phyloP scores from a whole-genome alignment of 2,113 vertebrate genomes.

The Etheostoma cragini region DNA sequence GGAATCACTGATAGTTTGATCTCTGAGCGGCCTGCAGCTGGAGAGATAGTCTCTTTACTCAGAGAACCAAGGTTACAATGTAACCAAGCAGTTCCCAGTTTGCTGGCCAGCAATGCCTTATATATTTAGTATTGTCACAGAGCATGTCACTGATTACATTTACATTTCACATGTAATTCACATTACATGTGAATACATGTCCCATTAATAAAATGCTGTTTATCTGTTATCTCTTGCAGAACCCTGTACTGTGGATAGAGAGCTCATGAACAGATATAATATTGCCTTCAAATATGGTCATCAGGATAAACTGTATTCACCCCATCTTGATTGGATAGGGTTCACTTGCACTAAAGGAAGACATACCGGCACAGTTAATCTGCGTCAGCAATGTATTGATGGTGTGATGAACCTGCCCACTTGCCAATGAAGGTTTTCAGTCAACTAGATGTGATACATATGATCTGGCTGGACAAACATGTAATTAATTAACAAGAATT shows the following conservation, averaged over 20 bases:
- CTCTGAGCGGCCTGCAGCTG: no score
- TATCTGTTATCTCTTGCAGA: constrained; percentile 45
- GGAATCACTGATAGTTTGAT: no score
- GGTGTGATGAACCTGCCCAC: constrained; percentile 57
- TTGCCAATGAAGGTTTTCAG: constrained; percentile 38
- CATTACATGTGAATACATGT: no score
- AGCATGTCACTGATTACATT: not conserved
- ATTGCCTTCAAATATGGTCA: accelerated
- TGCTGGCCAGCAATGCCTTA: not conserved
- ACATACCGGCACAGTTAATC: accelerated
- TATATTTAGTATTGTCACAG: not conserved
- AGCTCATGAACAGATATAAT: not conserved
- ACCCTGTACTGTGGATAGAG: constrained; percentile 41
- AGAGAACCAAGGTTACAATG: no score
- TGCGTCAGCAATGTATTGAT: constrained; percentile 48
- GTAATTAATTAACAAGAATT: constrained; percentile 11
- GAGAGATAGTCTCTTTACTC: no score
- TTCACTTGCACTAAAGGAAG: constrained; percentile 1
- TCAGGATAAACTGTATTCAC: not conserved
- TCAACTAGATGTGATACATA: not conserved
- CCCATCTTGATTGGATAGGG: not conserved
- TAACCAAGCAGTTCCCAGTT: no score
- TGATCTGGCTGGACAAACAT: not conserved
- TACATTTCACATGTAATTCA: no score
- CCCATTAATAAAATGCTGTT: not conserved